Base-by-base conservation (phyloP, 2,797 vertebrate species). In the Cichlasoma orientale region DNA sequence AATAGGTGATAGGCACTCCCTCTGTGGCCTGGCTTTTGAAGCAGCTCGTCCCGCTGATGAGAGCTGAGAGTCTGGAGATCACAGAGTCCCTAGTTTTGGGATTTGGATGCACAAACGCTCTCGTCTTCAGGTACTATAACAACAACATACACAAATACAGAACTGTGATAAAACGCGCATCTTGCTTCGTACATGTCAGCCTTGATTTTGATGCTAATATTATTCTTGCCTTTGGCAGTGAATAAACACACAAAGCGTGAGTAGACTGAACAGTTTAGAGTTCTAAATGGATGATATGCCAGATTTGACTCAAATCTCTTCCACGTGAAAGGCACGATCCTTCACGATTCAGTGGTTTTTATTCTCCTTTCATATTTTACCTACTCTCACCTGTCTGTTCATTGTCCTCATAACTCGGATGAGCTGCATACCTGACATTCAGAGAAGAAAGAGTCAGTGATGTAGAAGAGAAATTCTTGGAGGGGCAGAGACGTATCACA, bases 1-100 rank as follows among this genome's bases (percentile, higher is more conserved):
- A 8, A 14, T 92, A 99, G 98, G 97, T 98, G 83, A 98, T 99
- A 56, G 98, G 98, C 85, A 99, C 97, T 14, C 97, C 98, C 1
- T 99, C 98, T 14, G 97, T 99, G 72, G 97, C 97, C 59, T 97
- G 97, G 93, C 95, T 99, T 56, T 91, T 99, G 78, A 99, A 99
- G 87, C 98, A 99, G 77, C 93, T 99, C 57, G 98, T 99, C 86
- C 98, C 98, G 29, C 92, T 99, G 93, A 99, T 99, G 98, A 97
- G 98, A 93, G 96, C 97, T 18, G 98, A 99, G 93, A 98, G 97
- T 93, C 96, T 99, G 86, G 98, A 99, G 94, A 98, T 99, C 94
- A 99, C 98, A 9, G 98, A 99, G 90, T 98, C 97, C 74, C 96
- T 99, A 84, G 97, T 99, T 56, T 92, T 99, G 57, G 98, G 98